Percentiles rank a stretch among this genome's conserved stretches.
Conservation (phyloP, 2,888 invertebrate species). For the Prenolepis imparis region DNA sequence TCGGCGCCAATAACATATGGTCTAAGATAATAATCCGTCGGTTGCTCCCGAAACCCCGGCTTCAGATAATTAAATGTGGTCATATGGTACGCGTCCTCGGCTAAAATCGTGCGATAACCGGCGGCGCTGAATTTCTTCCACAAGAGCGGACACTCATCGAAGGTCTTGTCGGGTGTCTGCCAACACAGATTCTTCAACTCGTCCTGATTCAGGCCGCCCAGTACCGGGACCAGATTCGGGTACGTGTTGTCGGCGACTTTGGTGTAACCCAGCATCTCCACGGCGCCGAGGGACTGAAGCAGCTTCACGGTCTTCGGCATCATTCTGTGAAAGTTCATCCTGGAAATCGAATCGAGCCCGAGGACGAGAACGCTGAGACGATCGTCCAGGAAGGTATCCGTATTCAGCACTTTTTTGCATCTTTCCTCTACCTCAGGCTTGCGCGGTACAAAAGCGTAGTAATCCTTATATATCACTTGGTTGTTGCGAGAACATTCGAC, state of each 20-base stretch:
- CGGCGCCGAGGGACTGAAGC: slow-evolving; percentile 89
- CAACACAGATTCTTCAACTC: slow-evolving; percentile 91
- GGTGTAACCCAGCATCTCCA: slow-evolving; percentile 95
- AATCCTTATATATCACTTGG: slow-evolving; percentile 89
- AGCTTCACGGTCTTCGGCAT: slow-evolving; percentile 91
- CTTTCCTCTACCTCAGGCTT: slow-evolving; percentile 81
- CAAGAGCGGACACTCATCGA: slow-evolving; percentile 93
- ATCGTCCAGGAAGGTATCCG: slow-evolving; percentile 67
- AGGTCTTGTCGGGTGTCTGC: slow-evolving; percentile 88
- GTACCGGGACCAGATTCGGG: slow-evolving; percentile 94
- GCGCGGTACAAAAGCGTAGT: slow-evolving; percentile 89
- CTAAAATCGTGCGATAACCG: slow-evolving; percentile 93
- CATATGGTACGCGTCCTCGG: slow-evolving; percentile 93
- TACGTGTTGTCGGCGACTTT: slow-evolving; percentile 98
- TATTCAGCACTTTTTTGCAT: slow-evolving; percentile 70
- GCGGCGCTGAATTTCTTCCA: slow-evolving; percentile 93
- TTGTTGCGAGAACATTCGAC: slow-evolving; percentile 88
- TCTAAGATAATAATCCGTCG: slow-evolving; percentile 94
- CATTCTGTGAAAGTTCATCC: slow-evolving; percentile 94
- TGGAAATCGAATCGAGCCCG: slow-evolving; percentile 95
- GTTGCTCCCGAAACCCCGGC: slow-evolving; percentile 92
- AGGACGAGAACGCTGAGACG: slow-evolving; percentile 91
- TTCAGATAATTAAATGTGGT: slow-evolving; percentile 94
- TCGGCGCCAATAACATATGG: slow-evolving; percentile 92
- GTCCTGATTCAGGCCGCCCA: slow-evolving; percentile 90